Base-by-base conservation (phyloP, 2,113 vertebrate species). In the Brachyhypopomus gauderio region DNA sequence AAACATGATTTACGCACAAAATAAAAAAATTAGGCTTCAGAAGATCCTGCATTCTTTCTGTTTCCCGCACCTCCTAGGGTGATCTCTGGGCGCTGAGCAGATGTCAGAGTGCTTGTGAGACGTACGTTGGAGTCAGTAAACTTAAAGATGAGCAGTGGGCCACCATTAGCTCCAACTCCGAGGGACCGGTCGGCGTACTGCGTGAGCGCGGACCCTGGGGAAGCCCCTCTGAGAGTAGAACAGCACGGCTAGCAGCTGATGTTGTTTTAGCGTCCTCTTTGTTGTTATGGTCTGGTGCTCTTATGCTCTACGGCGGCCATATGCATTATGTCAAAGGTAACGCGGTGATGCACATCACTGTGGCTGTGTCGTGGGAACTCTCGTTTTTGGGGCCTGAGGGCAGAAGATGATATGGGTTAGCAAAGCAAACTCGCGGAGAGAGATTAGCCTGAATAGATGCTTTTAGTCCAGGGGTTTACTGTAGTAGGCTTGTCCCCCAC, bases 201-300 rank as follows among this genome's bases (percentile, higher is more conserved):
- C 63, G 72, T 75, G 82, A 76, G 77, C 72, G 34, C 76, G 63
- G 72, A 75, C 22, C 64, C 67, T 71, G 34, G 70, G 56, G 64
- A 63, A 64, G 67, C 78, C 30, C 84, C 78, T 66, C 12, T 77
- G 80, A 81, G 81, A 73, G 83, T 85, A 85, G 70, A 83, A 83
- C 79, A 60, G 52, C 25, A 48, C 79, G 78, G 75, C 19, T 72
- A 85, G 88, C 92, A 93, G 91, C 91, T 93, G 91, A 80, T 79
- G 91, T 89, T 93, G 92, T 92, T 92, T 91, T 88, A 55, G 83
- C 88, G 80, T 75, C 56, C 38, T 88, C 85, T 89, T 73, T 82
- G 63, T 89, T 89, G 86, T 91, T 89, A 83, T 87, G 85, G 63
- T 78, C 85, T 70, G 74, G 56, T 55, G 77, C 71, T 41, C 73